Evolutionary conservation across 2,888 invertebrate genomes (phyloP).

Genomic region (Ditula angustiorana): DNA sequence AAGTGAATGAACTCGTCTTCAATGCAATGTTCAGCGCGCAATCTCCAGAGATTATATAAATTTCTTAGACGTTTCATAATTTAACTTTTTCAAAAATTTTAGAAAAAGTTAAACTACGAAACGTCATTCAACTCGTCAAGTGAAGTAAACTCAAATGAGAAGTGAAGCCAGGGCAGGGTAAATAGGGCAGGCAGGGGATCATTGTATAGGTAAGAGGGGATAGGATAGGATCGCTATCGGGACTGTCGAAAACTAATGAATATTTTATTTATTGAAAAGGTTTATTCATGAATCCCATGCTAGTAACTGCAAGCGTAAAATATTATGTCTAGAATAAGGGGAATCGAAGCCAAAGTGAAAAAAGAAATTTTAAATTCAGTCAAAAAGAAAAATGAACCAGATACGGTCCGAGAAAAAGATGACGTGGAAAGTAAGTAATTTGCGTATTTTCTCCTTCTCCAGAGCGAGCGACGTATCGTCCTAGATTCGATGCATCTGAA

Average conservation of each 20-base stretch:
- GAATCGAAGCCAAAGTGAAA: slow-evolving; percentile 69
- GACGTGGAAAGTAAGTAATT: slow-evolving; percentile 68
- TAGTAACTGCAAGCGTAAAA: slow-evolving; percentile 13
- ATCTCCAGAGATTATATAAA: no score
- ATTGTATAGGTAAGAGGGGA: no score
- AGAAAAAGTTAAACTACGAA: no score
- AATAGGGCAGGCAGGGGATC: no score
- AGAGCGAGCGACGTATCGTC: slow-evolving; percentile 1
- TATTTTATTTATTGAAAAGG: slow-evolving; percentile 19
- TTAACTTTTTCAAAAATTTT: no score
- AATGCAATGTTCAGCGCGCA: no score
- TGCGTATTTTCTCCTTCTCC: slow-evolving; percentile 11
- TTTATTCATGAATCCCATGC: slow-evolving; percentile 4
- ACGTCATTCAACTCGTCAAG: no score
- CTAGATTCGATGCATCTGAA: slow-evolving; percentile 16
- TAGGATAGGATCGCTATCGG: slow-evolving; percentile 6
- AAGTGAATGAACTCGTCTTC: no score
- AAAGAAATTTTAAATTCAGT: slow-evolving; percentile 62
- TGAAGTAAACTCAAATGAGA: no score
- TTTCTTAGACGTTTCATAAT: no score
- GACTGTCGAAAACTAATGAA: slow-evolving; percentile 4
- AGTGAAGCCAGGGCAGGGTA: no score
- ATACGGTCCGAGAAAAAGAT: slow-evolving; percentile 60
- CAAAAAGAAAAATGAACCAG: slow-evolving; percentile 63
- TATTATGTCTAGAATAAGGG: slow-evolving; percentile 75